A percentile compares a stretch with the other conserved stretches of the same genome.
Conservation (phyloP, 2,797 vertebrate genomes). For the Sebastolobus alascanus region DNA sequence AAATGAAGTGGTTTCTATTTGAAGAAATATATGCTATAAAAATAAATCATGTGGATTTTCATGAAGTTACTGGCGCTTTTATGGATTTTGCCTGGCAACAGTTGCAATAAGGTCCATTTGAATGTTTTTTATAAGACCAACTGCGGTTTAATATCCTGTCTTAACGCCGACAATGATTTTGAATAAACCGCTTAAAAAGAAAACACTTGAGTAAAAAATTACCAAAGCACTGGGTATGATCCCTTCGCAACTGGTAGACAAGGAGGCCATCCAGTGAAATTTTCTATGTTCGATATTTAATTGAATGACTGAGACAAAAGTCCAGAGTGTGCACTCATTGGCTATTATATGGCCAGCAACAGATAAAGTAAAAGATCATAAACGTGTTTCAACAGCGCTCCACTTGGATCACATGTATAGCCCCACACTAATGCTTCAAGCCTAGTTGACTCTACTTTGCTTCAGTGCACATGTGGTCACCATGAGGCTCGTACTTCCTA, state of each 20-base stretch:
- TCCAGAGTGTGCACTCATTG: slow-evolving; percentile 3
- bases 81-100: not conserved
- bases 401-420: not conserved
- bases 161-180: not conserved
- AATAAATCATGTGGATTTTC: slow-evolving; percentile 9
- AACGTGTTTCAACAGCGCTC: slow-evolving; percentile 22
- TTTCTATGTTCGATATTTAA: not conserved
- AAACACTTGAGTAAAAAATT: not conserved
- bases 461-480: slow-evolving; percentile 1
- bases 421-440: not conserved
- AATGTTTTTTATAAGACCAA: not conserved
- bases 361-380: slow-evolving; percentile 50
- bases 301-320: not conserved
- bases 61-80: not conserved
- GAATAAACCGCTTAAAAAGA: not conserved
- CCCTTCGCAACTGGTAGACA: not conserved
- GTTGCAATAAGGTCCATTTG: not conserved
- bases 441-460: not conserved
- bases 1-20: slow-evolving; percentile 7
- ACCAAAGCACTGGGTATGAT: not conserved
- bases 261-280: not conserved
- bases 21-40: not conserved
- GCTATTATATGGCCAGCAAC: slow-evolving; percentile 41
- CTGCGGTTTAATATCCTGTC: not conserved
- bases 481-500: slow-evolving; percentile 69